Conservation (phyloP, 2,888 invertebrate species). For the Brassicogethes aeneus region DNA sequence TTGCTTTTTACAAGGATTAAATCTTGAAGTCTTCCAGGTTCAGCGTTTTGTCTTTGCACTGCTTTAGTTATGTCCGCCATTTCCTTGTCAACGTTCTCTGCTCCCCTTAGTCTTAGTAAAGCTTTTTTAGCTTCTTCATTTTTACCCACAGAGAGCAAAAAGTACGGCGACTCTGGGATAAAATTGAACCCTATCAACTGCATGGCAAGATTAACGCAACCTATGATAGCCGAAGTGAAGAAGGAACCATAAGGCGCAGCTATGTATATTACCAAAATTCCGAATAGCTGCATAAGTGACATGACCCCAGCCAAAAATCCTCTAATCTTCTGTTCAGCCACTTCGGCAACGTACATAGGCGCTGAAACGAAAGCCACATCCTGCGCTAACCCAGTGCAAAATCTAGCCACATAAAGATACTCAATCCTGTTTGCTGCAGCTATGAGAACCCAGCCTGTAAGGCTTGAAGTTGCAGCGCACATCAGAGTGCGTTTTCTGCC, state of each 20-base stretch:
- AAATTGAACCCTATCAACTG: too few species aligned
- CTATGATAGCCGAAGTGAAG: conserved; percentile 6
- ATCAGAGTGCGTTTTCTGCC: conserved; percentile 7
- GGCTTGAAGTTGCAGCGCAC: conserved; percentile 1
- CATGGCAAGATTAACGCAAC: too few species aligned
- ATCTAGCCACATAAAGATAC: conserved; percentile 5
- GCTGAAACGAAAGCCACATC: too few species aligned
- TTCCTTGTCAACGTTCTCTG: conserved; percentile 32
- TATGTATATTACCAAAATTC: conserved; percentile 11
- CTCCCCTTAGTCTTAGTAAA: conserved; percentile 27
- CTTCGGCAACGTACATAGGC: too few species aligned
- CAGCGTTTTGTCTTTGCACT: conserved; percentile 34
- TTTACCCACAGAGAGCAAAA: conserved; percentile 31
- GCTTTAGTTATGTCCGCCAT: conserved; percentile 33
- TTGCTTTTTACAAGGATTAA: conserved; percentile 34
- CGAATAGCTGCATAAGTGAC: too few species aligned
- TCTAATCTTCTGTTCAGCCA: too few species aligned
- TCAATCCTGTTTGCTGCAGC: conserved; percentile 4
- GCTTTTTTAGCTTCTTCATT: conserved; percentile 30
- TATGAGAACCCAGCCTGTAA: conserved; percentile 8
- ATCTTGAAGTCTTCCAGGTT: conserved; percentile 34
- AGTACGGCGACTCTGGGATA: conserved; percentile 35
- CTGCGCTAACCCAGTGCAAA: conserved; percentile 10
- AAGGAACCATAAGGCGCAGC: conserved; percentile 8
- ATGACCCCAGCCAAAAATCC: too few species aligned